Base-by-base conservation (phyloP, 1,140 invertebrate species). In the Colletes gigas region DNA sequence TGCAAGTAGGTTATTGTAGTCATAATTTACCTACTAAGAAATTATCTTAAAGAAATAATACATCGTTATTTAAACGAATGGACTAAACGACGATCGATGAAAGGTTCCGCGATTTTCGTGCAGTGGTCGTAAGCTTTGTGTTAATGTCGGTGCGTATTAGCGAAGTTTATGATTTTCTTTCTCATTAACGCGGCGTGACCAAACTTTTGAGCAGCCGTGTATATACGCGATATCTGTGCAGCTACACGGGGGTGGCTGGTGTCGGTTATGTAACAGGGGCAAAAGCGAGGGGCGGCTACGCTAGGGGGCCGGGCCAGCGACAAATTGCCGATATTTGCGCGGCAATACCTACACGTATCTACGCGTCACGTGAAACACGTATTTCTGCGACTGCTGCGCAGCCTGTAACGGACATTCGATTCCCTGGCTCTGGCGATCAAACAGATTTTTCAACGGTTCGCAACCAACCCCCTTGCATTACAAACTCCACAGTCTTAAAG, bases 251-350 rank as follows among this genome's bases (percentile, higher is more conserved):
- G 2, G 30, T 47, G 57, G 55, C 41, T 14, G 54, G 5, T 30
- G 3, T 7, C 19, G 68, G 57, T 72, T 83, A 68, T 55, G 66
- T 59, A 81, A 81, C 67, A 12, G 15, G 39, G 15, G 41, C 50
- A 52, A 73, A 62, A 21, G n/a, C 19, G 65, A 30, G 15, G 30
- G 30, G 19, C 39, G 41, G 54, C 3, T 1, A 14, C 60, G 59
- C 19, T 54, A 14, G 47, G 21, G 30, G n/a, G 41, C 30, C 6
- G 52, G 19, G 17, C 44, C 55, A 30, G 17, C 65, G 70, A 80
- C 76, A 75, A 84, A 83, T 75, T 83, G 21, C 60, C 60, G 52
- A 70, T 83, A 83, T 60, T 80, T 63, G 82, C 21, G 52, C 41
- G 54, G 47, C 52, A 66, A 50, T 69, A 78, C 60, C 12, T 63